Evolutionary conservation across 2,888 invertebrate species (phyloP).

Genomic region (Malacosoma neustria): DNA sequence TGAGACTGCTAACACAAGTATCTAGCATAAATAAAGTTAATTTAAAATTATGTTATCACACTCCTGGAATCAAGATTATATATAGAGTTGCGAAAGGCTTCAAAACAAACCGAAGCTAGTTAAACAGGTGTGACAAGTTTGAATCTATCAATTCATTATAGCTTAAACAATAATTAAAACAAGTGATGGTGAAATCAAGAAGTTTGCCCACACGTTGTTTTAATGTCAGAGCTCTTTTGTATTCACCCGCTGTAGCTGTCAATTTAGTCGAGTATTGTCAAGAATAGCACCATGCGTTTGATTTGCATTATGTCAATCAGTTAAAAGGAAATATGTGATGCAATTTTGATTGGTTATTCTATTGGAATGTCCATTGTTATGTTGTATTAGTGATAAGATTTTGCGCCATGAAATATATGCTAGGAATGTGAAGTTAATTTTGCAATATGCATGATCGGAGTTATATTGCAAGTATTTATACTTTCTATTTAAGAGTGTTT

Average conservation of each 20-base stretch:
- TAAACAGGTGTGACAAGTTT: constrained; percentile 9
- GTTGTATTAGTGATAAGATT: too few species aligned
- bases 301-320: background rate
- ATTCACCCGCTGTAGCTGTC: background rate
- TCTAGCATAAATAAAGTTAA: too few species aligned
- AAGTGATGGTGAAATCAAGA: constrained; percentile 25
- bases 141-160: constrained; percentile 24
- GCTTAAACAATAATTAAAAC: constrained; percentile 28
- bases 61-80: too few species aligned
- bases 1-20: too few species aligned
- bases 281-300: background rate
- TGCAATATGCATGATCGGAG: too few species aligned
- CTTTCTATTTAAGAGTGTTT: too few species aligned
- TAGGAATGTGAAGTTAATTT: too few species aligned
- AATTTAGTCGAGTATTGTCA: background rate
- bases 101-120: background rate
- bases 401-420: too few species aligned
- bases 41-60: too few species aligned
- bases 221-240: background rate
- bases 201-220: constrained; percentile 18
- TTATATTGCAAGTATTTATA: too few species aligned
- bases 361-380: background rate
- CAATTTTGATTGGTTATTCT: constrained; percentile 1
- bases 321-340: background rate
- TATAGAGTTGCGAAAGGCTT: background rate